Percentiles rank a stretch among this genome's conserved stretches.
phyloP scores from a whole-genome alignment of 2,797 vertebrate species.

The Miichthys miiuy region DNA sequence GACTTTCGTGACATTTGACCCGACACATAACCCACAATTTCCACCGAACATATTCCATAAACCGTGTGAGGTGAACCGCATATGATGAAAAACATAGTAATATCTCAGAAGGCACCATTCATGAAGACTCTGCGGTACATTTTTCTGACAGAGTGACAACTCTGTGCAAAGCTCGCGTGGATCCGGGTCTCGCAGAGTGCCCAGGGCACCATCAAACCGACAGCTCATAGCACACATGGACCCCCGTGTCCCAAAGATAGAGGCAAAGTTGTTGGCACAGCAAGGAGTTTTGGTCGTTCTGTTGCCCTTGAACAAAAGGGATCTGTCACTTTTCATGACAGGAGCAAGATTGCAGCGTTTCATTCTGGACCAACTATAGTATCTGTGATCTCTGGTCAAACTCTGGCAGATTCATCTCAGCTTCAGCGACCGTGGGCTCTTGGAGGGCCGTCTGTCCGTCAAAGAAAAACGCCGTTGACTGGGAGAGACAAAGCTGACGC shows the following conservation, averaged over 20 bases:
- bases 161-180: constrained; percentile 51
- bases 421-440: constrained; percentile 10
- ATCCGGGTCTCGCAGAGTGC: constrained; percentile 52
- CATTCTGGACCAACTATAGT: constrained; percentile 19
- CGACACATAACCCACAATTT: constrained; percentile 21
- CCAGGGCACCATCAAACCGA: constrained; percentile 70
- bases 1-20: constrained; percentile 64
- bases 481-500: constrained; percentile 33
- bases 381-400: constrained; percentile 50
- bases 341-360: constrained; percentile 55
- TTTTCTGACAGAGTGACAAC: constrained; percentile 79
- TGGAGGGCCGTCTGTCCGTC: constrained; percentile 48
- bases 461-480: constrained; percentile 34
- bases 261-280: constrained; percentile 64
- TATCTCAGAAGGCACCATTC: constrained; percentile 29
- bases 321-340: constrained; percentile 74
- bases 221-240: constrained; percentile 63
- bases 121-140: constrained; percentile 51
- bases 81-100: constrained; percentile 68
- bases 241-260: constrained; percentile 47
- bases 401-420: constrained; percentile 47
- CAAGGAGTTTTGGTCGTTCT: constrained; percentile 52
- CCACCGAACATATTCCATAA: constrained; percentile 50
- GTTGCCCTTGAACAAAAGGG: constrained; percentile 44
- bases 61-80: constrained; percentile 62